Percentiles rank a stretch among this genome's conserved stretches.
These are phyloP conservation scores for Gasterosteus aculeatus DNA, from an alignment of 2,113 vertebrate genomes.

Conservation along the genomic window DNA sequence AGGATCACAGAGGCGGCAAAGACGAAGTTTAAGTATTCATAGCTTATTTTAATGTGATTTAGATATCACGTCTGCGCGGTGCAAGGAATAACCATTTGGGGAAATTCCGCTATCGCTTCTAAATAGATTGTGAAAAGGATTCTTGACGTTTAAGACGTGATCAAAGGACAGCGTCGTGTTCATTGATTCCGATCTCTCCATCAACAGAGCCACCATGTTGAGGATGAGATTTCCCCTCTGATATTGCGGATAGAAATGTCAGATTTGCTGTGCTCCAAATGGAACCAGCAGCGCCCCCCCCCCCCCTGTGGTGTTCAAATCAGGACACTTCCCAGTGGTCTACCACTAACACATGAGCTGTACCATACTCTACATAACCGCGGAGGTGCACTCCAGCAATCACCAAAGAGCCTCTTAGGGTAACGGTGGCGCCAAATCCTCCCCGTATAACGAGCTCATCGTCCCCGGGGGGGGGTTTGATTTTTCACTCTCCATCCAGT, in stretches of 20 bases:
- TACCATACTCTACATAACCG: slow-evolving; percentile 14
- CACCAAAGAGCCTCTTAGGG: slow-evolving; percentile 64
- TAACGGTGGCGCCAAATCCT: slow-evolving; percentile 63
- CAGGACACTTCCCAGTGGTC: slow-evolving; percentile 64
- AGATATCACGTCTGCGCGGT: slow-evolving; percentile 21
- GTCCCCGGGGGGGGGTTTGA: slow-evolving; percentile 36
- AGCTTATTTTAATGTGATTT: slow-evolving; percentile 31
- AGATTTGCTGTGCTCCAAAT: slow-evolving; percentile 28
- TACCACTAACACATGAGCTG: slow-evolving; percentile 37
- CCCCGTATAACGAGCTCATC: slow-evolving; percentile 45
- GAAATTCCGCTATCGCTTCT: slow-evolving; percentile 19
- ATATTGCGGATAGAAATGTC: slow-evolving; percentile 22
- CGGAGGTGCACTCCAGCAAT: slow-evolving; percentile 58
- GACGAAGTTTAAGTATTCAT: slow-evolving; percentile 23
- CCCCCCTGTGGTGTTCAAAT: slow-evolving; percentile 55
- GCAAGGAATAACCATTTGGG: slow-evolving; percentile 13
- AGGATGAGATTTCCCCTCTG: slow-evolving; percentile 40
- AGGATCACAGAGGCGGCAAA: slow-evolving; percentile 17
- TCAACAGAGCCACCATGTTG: slow-evolving; percentile 27
- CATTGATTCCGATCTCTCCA: slow-evolving; percentile 34
- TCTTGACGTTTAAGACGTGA: slow-evolving; percentile 56
- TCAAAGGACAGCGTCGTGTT: slow-evolving; percentile 39
- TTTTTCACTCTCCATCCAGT: slow-evolving; percentile 50
- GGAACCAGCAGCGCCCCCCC: slow-evolving; percentile 17
- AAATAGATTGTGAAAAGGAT: slow-evolving; percentile 37